Conservation (phyloP, 2,113 vertebrate genomes). For the Pristiophorus japonicus region DNA sequence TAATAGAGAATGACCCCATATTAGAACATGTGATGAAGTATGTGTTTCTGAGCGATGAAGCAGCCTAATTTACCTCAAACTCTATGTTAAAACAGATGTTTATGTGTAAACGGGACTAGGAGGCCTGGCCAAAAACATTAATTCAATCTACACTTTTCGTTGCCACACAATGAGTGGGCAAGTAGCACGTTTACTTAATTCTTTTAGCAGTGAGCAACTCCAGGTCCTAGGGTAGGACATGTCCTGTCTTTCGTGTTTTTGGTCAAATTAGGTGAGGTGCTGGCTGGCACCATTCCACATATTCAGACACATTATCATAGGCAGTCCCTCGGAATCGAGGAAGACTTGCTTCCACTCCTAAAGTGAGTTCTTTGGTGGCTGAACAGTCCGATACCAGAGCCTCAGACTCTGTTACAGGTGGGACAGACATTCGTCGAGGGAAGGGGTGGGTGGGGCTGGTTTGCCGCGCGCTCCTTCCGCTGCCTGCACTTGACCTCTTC, state of each 20-base stretch:
- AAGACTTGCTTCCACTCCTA: too few species aligned
- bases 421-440: too few species aligned
- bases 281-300: background rate
- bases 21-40: background rate
- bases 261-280: background rate
- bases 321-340: too few species aligned
- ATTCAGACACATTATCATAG: too few species aligned
- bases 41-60: conserved; percentile 13
- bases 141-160: background rate
- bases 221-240: background rate
- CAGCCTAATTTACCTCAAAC: conserved; percentile 6
- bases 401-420: too few species aligned
- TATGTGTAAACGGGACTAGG: background rate
- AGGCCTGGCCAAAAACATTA: background rate
- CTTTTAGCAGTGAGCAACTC: background rate
- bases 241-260: background rate
- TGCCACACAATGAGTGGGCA: background rate
- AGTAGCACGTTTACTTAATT: background rate
- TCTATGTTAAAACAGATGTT: conserved; percentile 18
- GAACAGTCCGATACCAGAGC: too few species aligned
- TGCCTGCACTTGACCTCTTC: too few species aligned
- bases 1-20: background rate
- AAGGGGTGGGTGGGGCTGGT: too few species aligned
- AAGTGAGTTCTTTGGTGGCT: too few species aligned
- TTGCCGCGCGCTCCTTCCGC: too few species aligned